phyloP scores from a whole-genome alignment of 2,797 vertebrate genomes.

The Threskiornis aethiopicus region DNA sequence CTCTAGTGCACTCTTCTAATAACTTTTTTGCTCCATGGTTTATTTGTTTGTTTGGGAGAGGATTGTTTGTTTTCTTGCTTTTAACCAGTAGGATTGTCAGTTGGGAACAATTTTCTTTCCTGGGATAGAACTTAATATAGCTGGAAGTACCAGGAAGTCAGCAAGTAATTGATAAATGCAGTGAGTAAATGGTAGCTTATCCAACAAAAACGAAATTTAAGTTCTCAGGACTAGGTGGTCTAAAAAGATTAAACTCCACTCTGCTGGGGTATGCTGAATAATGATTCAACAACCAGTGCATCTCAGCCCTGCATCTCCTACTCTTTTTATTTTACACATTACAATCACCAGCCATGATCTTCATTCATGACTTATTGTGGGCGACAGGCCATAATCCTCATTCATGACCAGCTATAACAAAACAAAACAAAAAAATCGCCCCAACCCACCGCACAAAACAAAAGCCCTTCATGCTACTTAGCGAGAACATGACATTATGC shows the following conservation, averaged over 20 bases:
- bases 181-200: background rate
- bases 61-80: background rate
- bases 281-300: background rate
- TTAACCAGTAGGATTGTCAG: background rate
- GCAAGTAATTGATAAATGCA: conserved; percentile 23
- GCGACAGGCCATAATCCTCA: conserved; percentile 63
- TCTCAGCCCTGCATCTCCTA: background rate
- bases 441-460: background rate
- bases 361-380: conserved; percentile 66
- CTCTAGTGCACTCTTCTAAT: background rate
- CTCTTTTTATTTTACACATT: conserved; percentile 50
- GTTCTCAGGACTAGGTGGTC: conserved; percentile 49
- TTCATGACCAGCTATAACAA: conserved; percentile 39
- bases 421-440: background rate
- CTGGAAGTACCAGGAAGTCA: background rate
- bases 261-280: conserved; percentile 8
- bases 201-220: conserved; percentile 2
- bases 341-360: conserved; percentile 68
- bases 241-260: conserved; percentile 41
- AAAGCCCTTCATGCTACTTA: conserved; percentile 51
- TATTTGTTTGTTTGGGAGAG: background rate
- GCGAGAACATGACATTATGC: conserved; percentile 24
- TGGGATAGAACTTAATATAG: background rate
- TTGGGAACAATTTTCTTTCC: background rate
- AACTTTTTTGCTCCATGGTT: background rate